Base-by-base conservation (phyloP, 2,797 vertebrate genomes). In the Clarias pachynema region DNA sequence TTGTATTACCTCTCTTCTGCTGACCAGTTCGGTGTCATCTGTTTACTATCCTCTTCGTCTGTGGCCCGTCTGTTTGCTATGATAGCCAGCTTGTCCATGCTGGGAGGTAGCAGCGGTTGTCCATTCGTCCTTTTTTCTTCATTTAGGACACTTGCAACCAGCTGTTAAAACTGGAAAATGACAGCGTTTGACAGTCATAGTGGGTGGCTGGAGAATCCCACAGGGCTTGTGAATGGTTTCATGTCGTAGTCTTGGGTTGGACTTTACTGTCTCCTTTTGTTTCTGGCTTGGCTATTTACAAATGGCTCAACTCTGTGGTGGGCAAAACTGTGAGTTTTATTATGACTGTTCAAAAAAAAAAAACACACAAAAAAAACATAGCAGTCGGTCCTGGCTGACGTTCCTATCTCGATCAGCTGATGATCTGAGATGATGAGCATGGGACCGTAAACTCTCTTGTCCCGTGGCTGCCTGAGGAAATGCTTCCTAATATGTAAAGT, bases 201-300 rank as follows among this genome's bases (percentile, higher is more conserved):
- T 90, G 89, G 86, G 89, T 90, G 89, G 86, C 66, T 81, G 31
- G 15, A 74, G 86, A 82, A 69, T 83, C 85, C 72, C 80, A 31
- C 14, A 7, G 85, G 20, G 86, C 74, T 82, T 29, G 24, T 90
- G 82, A 89, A 87, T 85, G 72, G 86, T 63, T 56, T 70, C 59
- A 56, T 69, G 69, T 87, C 84, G 77, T 40, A 70, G 65, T 73
- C 80, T 85, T 53, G 66, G 16, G 15, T 65, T 60, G 84, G 75
- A 84, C 78, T 80, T 83, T 49, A 59, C 74, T 62, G 70, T 53
- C 79, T 70, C 70, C 85, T 86, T 80, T 85, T 85, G 83, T 79
- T 85, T 66, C 84, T 29, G 79, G 70, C n/a, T 83, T 78, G 63
- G 44, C 62, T 62, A 22, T 20, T 44, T 82, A 44, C 60, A 66